Evolutionary conservation across 2,888 invertebrate species (phyloP), one percentile per base, ranked within the genome.

Genomic region (Sycophila texana): DNA sequence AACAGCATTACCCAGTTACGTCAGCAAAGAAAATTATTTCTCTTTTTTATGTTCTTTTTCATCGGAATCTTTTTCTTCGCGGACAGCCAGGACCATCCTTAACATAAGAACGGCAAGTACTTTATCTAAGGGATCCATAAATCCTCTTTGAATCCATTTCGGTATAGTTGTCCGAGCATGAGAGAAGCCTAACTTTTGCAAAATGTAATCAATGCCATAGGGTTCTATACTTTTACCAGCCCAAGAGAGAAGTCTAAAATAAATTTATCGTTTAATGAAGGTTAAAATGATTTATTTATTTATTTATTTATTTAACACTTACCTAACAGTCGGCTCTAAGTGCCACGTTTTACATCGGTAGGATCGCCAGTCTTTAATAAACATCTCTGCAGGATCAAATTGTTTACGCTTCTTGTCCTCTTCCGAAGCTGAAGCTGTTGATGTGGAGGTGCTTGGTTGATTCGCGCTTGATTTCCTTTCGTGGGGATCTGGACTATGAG

Each of bases 81-180:
- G 88, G 65, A 90, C 91, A 13, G 91, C 89, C 67, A 89, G 85
- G 14, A 96, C 93, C 90, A 96, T 94, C 83, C 94, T 92, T 83
- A 95, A 91, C 89, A 96, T 94, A 84, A 96, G 93, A 16, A 96
- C 92, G 14, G 98, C 95, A 80, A 98, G 93, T 79, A 99, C 93
- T 90, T 97, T 97, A 92, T 99, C 99, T 74, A 99, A 92, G 0
- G 99, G 98, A 92, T 99, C 99, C 94, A 99, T 97, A 86, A 98
- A 96, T 16, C 99, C 99, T 75, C 99, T 93, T 91, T 99, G 99
- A 92, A 99, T 94, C 98, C 99, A 99, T 92, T 99, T 99, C 78
- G 99, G 99, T 89, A 99, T 99, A 77, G 99, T 99, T 84, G 97
- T 98, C 83, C 99, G 94, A 14, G 99, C 99, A 91, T 99, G 99